Conservation (phyloP, 2,113 vertebrate genomes). For the Pitta sordida region DNA sequence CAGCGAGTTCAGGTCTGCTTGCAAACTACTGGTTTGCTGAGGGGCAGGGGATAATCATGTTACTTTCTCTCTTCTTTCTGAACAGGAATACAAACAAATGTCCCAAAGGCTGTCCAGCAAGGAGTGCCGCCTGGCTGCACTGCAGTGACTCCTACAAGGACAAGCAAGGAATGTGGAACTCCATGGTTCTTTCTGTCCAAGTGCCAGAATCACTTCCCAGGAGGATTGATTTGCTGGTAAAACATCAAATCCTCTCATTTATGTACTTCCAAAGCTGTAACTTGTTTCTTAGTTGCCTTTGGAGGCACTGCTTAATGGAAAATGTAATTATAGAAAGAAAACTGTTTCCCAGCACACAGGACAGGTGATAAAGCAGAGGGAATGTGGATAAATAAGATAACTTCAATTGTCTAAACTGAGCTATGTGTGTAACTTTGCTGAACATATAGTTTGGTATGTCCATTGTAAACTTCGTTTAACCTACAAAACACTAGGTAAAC, state of each 20-base stretch:
- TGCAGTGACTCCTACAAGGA: neutral
- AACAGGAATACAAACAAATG: neutral
- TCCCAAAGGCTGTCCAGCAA: rapidly evolving
- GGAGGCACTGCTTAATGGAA: neutral
- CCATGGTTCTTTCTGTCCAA: neutral
- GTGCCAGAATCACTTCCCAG: neutral
- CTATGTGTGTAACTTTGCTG: neutral
- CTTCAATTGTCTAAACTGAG: neutral
- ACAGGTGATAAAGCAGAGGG: neutral
- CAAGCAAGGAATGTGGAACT: neutral
- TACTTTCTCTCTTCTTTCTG: neutral
- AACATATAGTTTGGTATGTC: neutral
- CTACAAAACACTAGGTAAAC: neutral
- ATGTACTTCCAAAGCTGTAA: neutral
- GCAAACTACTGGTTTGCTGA: neutral
- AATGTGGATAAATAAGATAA: neutral
- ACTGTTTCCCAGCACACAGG: neutral
- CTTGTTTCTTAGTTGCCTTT: neutral
- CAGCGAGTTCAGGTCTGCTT: neutral
- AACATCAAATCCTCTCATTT: neutral
- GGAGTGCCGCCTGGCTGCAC: neutral
- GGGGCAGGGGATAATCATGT: neutral
- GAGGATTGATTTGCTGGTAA: neutral
- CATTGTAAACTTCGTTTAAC: neutral
- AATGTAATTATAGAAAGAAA: neutral